These are phyloP conservation scores for Hyla sarda DNA, from an alignment of 2,113 vertebrate species.

Conservation along the genomic window DNA sequence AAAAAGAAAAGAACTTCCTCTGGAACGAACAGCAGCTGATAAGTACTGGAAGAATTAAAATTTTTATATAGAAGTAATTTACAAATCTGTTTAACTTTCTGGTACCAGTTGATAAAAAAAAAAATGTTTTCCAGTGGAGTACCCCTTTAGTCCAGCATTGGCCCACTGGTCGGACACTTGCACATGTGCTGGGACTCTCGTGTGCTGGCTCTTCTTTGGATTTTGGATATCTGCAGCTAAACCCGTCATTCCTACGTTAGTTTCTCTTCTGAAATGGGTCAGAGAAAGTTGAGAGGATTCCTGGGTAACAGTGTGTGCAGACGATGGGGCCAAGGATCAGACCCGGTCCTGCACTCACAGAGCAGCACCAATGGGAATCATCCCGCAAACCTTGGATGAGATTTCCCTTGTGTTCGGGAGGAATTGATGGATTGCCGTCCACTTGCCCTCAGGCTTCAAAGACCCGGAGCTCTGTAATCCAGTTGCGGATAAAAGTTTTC, in stretches of 20 bases:
- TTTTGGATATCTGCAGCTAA: neutral
- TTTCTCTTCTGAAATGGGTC: neutral
- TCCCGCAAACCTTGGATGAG: neutral
- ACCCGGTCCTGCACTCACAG: neutral
- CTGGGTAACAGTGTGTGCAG: neutral
- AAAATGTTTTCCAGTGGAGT: too few species aligned
- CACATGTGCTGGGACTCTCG: too few species aligned
- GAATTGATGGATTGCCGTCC: conserved; percentile 21
- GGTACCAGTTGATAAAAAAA: too few species aligned
- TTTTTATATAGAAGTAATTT: too few species aligned
- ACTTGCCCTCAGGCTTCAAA: conserved; percentile 17
- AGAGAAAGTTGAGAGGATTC: conserved; percentile 14
- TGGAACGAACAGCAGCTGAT: too few species aligned
- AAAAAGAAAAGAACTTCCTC: too few species aligned
- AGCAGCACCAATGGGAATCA: neutral
- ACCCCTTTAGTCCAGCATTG: too few species aligned
- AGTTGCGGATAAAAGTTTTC: neutral
- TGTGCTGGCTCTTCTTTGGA: too few species aligned
- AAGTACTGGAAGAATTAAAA: too few species aligned
- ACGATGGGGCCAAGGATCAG: neutral
- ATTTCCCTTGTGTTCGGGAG: conserved; percentile 18
- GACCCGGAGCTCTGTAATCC: conserved; percentile 12
- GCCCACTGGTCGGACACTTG: too few species aligned
- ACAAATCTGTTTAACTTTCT: too few species aligned
- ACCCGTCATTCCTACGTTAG: neutral